phyloP scores from a whole-genome alignment of 2,797 vertebrate genomes.

The Caiman crocodilus region DNA sequence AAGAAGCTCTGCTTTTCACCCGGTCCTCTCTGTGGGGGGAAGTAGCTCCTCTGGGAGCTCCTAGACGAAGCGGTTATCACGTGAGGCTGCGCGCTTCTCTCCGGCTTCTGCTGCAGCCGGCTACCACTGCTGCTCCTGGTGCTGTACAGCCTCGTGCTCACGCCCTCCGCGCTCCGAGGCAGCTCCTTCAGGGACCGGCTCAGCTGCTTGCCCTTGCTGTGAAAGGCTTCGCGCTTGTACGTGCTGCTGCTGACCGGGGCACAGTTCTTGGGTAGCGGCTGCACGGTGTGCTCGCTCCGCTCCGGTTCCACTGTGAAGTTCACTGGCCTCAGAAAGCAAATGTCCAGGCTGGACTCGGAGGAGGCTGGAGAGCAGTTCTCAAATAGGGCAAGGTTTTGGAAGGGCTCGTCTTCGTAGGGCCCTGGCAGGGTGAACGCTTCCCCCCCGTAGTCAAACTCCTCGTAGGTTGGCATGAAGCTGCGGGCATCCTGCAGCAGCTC shows the following conservation, averaged over 20 bases:
- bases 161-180: conserved; percentile 82
- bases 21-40: conserved; percentile 84
- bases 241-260: conserved; percentile 83
- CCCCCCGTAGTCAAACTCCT: conserved; percentile 84
- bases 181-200: conserved; percentile 95
- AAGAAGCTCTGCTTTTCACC: conserved; percentile 82
- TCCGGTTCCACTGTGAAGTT: conserved; percentile 86
- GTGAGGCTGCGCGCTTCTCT: conserved; percentile 86
- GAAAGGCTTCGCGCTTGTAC: conserved; percentile 89
- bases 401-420: conserved; percentile 87
- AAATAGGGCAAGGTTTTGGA: conserved; percentile 85
- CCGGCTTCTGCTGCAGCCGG: conserved; percentile 88
- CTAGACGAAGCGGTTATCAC: conserved; percentile 81
- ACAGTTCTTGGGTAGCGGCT: conserved; percentile 81
- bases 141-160: conserved; percentile 84
- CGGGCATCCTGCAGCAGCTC: conserved; percentile 84
- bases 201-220: conserved; percentile 94
- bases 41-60: conserved; percentile 85
- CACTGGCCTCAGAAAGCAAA: conserved; percentile 92
- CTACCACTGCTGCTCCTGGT: conserved; percentile 84
- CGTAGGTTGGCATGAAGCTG: conserved; percentile 82
- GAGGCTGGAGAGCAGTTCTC: conserved; percentile 92
- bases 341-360: conserved; percentile 95
- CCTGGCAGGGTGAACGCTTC: conserved; percentile 86
- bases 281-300: conserved; percentile 81